A percentile compares a stretch with the other conserved stretches of the same genome.
phyloP scores from a whole-genome alignment of 2,888 invertebrate species.

The Myopa tessellatipennis region DNA sequence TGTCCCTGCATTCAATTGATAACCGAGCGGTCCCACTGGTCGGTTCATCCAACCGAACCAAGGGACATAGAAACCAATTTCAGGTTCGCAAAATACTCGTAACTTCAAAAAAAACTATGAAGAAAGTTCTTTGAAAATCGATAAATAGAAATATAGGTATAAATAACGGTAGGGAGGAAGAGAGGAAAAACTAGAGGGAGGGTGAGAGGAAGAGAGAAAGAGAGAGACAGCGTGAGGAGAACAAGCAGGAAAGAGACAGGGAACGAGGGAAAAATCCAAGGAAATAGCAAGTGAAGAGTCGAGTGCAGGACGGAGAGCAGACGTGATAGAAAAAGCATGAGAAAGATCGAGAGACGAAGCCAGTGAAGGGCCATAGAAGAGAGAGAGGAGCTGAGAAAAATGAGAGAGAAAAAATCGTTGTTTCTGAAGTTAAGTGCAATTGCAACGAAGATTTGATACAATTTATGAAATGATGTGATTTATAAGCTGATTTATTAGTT shows the following conservation, averaged over 20 bases:
- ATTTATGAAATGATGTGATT: constrained; percentile 18
- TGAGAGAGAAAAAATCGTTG: background rate
- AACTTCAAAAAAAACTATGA: too few relatives aligned
- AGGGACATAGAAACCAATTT: background rate
- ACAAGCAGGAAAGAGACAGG: too few relatives aligned
- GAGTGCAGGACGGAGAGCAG: background rate
- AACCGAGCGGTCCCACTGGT: background rate
- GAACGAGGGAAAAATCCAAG: background rate
- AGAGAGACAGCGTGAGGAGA: too few relatives aligned
- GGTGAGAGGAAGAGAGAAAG: too few relatives aligned
- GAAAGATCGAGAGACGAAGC: background rate
- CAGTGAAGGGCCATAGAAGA: background rate
- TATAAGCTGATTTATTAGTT: background rate
- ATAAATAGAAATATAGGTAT: too few relatives aligned
- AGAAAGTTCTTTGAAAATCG: too few relatives aligned
- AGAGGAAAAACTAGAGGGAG: too few relatives aligned
- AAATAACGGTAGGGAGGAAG: too few relatives aligned
- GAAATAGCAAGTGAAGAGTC: background rate
- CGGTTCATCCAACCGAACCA: background rate
- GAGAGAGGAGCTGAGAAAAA: background rate
- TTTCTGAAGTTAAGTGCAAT: background rate
- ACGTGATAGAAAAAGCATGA: background rate
- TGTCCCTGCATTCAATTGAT: background rate
- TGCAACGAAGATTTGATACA: background rate
- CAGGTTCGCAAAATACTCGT: too few relatives aligned